Evolutionary conservation across 1,140 invertebrate genomes (phyloP), one percentile per base, ranked within the genome.

Genomic region (Drosophila azteca): DNA sequence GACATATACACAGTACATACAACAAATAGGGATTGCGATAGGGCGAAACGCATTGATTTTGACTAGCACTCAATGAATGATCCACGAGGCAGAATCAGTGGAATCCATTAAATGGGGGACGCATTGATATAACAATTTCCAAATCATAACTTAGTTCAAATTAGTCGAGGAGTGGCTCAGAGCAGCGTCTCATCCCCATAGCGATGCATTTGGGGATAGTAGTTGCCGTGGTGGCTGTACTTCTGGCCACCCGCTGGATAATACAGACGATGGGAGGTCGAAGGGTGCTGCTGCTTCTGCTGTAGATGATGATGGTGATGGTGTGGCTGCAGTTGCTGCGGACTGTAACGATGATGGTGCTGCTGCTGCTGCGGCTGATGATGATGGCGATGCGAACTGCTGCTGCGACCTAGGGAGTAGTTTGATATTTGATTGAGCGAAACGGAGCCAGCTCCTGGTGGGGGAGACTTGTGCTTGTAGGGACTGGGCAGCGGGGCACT

Each of bases 341-440:
- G 53, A 17, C 64, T 55, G 8, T 65, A 57, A 8, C 77, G 77
- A 13, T 35, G 55, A 13, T 72, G 68, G 15, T 60, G 77, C 1
- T 50, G 43, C 51, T 53, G 17, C 17, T 50, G 57, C 1, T 49
- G 63, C 48, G 41, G 53, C 6, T 64, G 43, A 24, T 62, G 53
- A 9, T 58, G 54, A 5, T 49, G 62, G 2, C 41, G 43, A 11
- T 74, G 70, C 20, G 49, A 45, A 44, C 48, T 43, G 35, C 3
- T 61, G 54, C 44, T 75, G 0, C 79, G 58, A 20, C 84, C 77
- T 48, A 79, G 51, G 31, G 80, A 71, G 24, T 87, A 89, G 46
- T 87, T 83, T 26, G 89, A 77, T 64, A 91, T 83, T 59, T 90
- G 90, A 49, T 88, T 85, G 3, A 90, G 52, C 2, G 84, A 84